Conservation (phyloP, 2,113 vertebrate species). For the Asarcornis scutulata region DNA sequence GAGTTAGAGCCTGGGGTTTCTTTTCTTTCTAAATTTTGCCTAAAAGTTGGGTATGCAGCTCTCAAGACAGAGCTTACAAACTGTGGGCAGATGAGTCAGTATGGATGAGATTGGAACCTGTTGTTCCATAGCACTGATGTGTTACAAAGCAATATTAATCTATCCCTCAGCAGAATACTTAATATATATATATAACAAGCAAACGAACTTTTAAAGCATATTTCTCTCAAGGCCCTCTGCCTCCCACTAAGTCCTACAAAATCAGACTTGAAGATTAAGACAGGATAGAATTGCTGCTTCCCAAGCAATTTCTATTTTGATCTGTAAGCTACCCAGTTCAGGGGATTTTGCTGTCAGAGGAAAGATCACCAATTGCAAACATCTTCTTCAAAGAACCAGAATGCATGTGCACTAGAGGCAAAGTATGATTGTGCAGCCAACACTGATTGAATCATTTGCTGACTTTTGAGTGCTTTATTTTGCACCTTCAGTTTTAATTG, state of each 20-base stretch:
- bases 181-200: not conserved
- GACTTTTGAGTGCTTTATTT: not conserved
- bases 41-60: not conserved
- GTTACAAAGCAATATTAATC: not conserved
- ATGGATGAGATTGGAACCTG: not conserved
- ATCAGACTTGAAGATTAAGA: not conserved
- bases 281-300: not conserved
- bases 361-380: not conserved
- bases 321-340: not conserved
- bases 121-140: not conserved
- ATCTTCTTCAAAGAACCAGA: not conserved
- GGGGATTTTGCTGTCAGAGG: not conserved
- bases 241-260: not conserved
- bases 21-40: not conserved
- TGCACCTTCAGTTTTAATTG: conserved; percentile 3
- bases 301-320: not conserved
- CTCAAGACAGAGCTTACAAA: not conserved
- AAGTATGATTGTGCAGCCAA: not conserved
- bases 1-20: rapidly evolving
- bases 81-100: not conserved
- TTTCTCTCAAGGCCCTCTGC: not conserved
- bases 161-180: not conserved
- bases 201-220: not conserved
- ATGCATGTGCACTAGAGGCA: not conserved
- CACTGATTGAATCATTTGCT: not conserved